Percentiles rank a stretch among this genome's conserved stretches.
These are phyloP conservation scores for Leptosomus discolor DNA, from an alignment of 2,113 vertebrate species.

Conservation along the genomic window DNA sequence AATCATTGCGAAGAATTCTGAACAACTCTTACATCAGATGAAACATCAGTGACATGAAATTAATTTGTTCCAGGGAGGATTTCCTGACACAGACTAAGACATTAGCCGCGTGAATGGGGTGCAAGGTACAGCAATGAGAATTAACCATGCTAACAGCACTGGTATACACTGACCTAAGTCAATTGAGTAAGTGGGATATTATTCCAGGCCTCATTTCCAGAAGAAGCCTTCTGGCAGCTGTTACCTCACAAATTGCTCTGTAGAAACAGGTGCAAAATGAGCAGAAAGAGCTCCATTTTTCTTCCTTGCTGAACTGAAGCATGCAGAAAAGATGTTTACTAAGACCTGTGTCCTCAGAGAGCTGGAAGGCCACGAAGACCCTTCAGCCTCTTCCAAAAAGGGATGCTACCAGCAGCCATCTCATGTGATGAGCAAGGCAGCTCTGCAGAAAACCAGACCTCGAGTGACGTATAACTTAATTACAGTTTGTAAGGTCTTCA, in stretches of 20 bases:
- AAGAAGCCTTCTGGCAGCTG: slow-evolving; percentile 28
- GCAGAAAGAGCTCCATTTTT: background rate
- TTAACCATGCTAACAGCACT: background rate
- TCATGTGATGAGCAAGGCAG: background rate
- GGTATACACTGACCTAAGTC: background rate
- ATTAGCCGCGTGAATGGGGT: fast-evolving
- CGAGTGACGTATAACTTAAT: background rate
- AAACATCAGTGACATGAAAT: background rate
- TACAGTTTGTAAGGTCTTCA: background rate
- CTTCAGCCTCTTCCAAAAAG: background rate
- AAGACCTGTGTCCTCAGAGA: background rate
- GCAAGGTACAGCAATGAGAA: background rate
- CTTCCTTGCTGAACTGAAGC: background rate
- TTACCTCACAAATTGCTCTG: background rate
- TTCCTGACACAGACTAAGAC: background rate
- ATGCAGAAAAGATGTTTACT: background rate
- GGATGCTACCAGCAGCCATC: background rate
- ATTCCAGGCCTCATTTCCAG: slow-evolving; percentile 31
- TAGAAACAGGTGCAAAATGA: slow-evolving; percentile 1
- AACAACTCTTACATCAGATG: background rate
- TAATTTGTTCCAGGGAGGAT: background rate
- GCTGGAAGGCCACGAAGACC: background rate
- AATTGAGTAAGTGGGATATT: background rate
- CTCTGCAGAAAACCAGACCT: background rate
- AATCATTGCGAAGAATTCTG: background rate